phyloP scores from a whole-genome alignment of 2,888 invertebrate genomes.

The Corbicula japonica region DNA sequence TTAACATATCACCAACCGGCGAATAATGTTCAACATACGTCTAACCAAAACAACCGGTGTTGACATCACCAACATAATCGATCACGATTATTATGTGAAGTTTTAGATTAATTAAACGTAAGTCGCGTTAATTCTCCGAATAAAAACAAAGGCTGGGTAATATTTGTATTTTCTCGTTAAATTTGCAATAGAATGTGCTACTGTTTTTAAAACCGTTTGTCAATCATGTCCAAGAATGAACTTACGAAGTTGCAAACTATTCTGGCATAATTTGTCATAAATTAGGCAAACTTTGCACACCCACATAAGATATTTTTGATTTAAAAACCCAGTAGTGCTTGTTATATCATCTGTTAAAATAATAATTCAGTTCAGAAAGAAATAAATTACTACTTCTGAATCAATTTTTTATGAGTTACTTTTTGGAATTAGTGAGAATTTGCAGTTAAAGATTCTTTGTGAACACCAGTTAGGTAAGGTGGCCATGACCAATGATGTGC shows the following conservation, averaged over 20 bases:
- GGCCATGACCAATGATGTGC: no score
- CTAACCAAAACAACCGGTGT: constrained; percentile 13
- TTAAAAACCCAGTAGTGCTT: no score
- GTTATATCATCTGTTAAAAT: no score
- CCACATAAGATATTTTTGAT: no score
- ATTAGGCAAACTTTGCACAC: constrained; percentile 8
- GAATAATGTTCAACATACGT: constrained; percentile 4
- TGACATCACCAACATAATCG: constrained; percentile 30
- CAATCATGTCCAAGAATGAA: neutral
- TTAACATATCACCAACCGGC: constrained; percentile 8
- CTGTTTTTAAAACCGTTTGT: neutral
- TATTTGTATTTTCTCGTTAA: neutral
- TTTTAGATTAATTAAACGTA: neutral
- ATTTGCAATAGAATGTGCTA: neutral
- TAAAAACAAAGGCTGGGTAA: neutral
- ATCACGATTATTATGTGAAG: constrained; percentile 30
- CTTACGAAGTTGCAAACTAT: neutral
- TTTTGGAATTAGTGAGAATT: no score
- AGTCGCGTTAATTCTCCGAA: no score
- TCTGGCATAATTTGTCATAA: constrained; percentile 13
- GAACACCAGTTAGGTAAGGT: no score
- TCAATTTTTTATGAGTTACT: no score
- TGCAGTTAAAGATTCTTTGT: no score
- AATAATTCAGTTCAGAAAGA: no score
- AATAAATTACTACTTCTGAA: no score